Conservation (phyloP, 92 coral and sea anemone genomes). For the Paragorgia papillata region DNA sequence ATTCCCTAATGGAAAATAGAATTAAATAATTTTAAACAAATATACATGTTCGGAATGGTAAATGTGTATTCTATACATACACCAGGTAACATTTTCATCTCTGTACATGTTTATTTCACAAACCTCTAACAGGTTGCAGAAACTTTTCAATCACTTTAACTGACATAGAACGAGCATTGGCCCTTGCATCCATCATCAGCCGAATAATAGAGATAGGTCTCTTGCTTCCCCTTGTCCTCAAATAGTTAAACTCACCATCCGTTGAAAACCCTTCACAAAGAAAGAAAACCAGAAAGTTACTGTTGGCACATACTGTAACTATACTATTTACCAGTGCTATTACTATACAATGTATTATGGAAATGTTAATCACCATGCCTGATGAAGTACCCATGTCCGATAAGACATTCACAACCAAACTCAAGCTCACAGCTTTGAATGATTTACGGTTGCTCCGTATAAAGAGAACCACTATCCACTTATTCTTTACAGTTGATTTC, state of each 20-base stretch:
- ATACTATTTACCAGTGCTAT: neutral
- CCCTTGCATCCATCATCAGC: constrained; percentile 70
- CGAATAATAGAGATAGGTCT: constrained; percentile 69
- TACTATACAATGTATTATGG: no score
- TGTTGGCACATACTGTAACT: neutral
- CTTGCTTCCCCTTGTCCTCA: constrained; percentile 60
- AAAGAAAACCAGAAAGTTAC: neutral
- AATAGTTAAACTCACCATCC: constrained; percentile 68
- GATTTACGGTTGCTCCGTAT: no score
- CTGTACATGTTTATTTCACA: constrained; percentile 1
- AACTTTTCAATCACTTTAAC: constrained; percentile 50
- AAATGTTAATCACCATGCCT: no score
- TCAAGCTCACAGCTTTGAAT: no score
- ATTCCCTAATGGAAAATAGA: constrained; percentile 9
- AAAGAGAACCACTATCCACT: no score
- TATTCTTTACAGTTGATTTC: no score
- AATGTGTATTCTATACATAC: no score
- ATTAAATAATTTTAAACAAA: neutral
- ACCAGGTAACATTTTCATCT: neutral
- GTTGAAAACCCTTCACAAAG: constrained; percentile 55
- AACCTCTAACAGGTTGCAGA: constrained; percentile 56
- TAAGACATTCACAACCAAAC: no score
- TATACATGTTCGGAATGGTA: neutral
- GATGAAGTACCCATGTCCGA: no score
- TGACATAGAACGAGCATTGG: constrained; percentile 50